Percentiles rank a stretch among this genome's conserved stretches.
Evolutionary conservation across 2,797 vertebrate species (phyloP).

Genomic region (Pangasius sanitwongsei): DNA sequence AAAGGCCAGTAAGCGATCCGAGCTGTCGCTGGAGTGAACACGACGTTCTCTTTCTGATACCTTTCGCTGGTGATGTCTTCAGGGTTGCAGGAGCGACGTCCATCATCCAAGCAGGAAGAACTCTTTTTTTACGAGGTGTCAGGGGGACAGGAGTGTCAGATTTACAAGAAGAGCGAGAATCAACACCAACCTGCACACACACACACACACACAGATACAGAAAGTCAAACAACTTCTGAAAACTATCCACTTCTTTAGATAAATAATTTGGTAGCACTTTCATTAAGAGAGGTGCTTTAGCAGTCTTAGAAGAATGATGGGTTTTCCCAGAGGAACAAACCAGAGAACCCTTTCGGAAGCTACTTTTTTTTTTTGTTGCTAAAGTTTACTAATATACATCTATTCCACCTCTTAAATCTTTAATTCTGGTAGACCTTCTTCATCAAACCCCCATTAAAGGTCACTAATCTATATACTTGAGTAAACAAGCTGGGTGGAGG

Average conservation of each 20-base stretch:
- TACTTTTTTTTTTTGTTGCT: too few relatives aligned
- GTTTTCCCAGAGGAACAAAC: too few relatives aligned
- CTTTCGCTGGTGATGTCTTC: conserved; percentile 39
- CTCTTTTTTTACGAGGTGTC: conserved; percentile 54
- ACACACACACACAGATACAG: neutral
- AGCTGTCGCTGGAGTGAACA: neutral
- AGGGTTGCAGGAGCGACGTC: neutral
- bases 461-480: neutral
- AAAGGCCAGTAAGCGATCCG: neutral
- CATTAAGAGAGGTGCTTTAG: neutral
- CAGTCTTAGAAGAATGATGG: too few relatives aligned
- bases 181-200: neutral
- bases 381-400: too few relatives aligned
- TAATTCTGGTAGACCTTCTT: neutral
- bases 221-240: neutral
- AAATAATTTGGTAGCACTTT: neutral
- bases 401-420: too few relatives aligned
- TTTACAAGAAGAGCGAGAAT: neutral
- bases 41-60: conserved; percentile 28
- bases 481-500: neutral
- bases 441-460: neutral
- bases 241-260: neutral
- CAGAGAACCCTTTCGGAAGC: too few relatives aligned
- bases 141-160: neutral
- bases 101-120: conserved; percentile 76